phyloP scores from a whole-genome alignment of 2,113 vertebrate species.

The Varanus komodoensis region DNA sequence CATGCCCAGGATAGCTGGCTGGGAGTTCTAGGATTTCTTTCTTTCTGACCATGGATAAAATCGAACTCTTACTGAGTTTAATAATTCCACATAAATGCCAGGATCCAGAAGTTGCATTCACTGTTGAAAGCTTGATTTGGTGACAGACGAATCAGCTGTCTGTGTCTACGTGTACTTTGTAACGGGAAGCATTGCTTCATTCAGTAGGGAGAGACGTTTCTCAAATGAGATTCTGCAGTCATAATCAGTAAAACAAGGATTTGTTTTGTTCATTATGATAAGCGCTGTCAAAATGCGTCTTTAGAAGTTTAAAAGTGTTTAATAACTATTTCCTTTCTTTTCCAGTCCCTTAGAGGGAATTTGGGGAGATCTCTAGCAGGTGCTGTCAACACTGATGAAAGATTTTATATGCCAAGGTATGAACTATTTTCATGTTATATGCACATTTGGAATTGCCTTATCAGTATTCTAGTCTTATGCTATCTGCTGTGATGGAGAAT shows the following conservation, averaged over 20 bases:
- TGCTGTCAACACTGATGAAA: constrained; percentile 74
- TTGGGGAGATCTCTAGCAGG: constrained; percentile 52
- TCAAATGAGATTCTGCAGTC: neutral
- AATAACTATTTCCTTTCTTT: neutral
- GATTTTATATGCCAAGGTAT: constrained; percentile 77
- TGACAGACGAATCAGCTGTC: neutral
- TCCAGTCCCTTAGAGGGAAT: constrained; percentile 49
- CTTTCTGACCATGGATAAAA: no score
- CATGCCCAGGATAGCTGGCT: no score
- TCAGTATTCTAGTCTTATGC: neutral
- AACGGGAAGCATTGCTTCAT: neutral
- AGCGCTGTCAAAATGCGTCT: neutral
- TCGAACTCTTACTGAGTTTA: neutral
- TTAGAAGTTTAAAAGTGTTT: constrained; percentile 23
- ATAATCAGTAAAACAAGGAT: neutral
- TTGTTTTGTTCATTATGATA: neutral
- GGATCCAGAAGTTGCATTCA: neutral
- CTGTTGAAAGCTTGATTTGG: neutral
- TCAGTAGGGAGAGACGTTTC: neutral
- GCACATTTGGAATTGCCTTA: neutral
- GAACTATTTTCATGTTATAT: constrained; percentile 8
- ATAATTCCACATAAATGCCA: neutral
- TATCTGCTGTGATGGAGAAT: neutral
- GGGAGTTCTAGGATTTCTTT: no score
- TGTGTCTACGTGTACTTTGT: neutral